Evolutionary conservation across 2,888 invertebrate genomes (phyloP), one percentile per base, ranked within the genome.

Genomic region (Drosophila algonquin): DNA sequence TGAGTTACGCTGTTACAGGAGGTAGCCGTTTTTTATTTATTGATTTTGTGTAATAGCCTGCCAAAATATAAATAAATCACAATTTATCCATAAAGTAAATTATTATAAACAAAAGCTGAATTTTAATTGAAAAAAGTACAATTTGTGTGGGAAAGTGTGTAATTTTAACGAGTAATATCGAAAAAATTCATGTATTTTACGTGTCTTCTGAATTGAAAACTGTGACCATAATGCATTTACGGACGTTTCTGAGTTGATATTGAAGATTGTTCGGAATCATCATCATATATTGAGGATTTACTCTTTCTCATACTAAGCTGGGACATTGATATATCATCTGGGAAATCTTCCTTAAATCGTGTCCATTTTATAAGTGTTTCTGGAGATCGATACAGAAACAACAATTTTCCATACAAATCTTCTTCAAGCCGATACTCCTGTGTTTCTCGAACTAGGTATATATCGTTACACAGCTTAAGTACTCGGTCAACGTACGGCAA

Each of bases 301-400:
- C 52, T 32, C 8, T 47, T 59, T 52, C 32, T 32, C 16, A 12
- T 0, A n/a, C 46, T 57, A 30, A 55, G 60, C 18, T 72, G 68
- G 0, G 75, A 71, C 7, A 56, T 72, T 9, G 77, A 55, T 55
- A 48, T 44, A 14, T 80, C 77, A 27, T 81, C 81, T 4, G 56
- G 30, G 32, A 75, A 61, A 10, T 89, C 89, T 21, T 90, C 89
- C 59, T 80, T 86, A 10, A 81, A 86, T 32, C 91, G 74, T 0
- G 94, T 95, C 95, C 95, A 95, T 89, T 95, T 96, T 82, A 99
- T 98, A 92, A 99, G 95, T 9, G 98, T 98, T 91, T 98, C 98
- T 3, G 99, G 98, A 27, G 98, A 98, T 80, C 99, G 95, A 93
- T 98, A 99, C 75, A 99, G 94, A 96, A 99, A 99, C 89, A 99